Evolutionary conservation across 1,140 invertebrate genomes (phyloP), one percentile per base, ranked within the genome.

Genomic region (Diorhabda elongata): DNA sequence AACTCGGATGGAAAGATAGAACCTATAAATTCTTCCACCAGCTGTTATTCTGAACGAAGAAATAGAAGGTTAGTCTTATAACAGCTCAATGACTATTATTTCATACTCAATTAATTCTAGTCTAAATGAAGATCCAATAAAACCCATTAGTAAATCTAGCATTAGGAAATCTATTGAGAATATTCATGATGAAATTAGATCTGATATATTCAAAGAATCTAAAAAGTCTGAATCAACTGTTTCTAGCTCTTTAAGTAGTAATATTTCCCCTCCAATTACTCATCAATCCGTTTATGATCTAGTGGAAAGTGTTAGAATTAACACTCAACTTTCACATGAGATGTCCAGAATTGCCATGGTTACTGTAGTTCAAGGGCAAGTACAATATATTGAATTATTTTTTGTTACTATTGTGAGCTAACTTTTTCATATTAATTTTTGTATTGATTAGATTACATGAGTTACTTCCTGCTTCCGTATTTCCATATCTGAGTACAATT

Each of bases 281-380:
- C 80, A 84, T 11, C 82, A 86, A 80, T 85, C 85, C 42, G 89
- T 91, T 61, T 92, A 92, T 82, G 87, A 90, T 70, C 85, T 92
- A 67, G 86, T 92, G 6, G 90, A 92, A 76, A 86, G 89, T 77
- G 89, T 96, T 4, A 84, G 94, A 47, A 87, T 87, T 72, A 92
- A 92, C 76, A 95, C 94, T 2, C 89, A 93, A 72, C 85, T 96
- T 5, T 94, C 91, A 77, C 91, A 95, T 80, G 91, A 95, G 75
- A 89, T 94, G 85, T 95, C 92, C 0, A 90, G 91, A 79, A 86
- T 94, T 44, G 93, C 93, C 52, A 87, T 95, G 42, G 89, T 89
- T 69, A 91, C 92, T 44, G 91, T 95, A 2, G 83, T 94, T 8
- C 85, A 80, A 69, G 89, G 87, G 47, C n/a, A 3, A 8, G 47